phyloP scores from a whole-genome alignment of 2,888 invertebrate genomes.

The Tiphia femorata region DNA sequence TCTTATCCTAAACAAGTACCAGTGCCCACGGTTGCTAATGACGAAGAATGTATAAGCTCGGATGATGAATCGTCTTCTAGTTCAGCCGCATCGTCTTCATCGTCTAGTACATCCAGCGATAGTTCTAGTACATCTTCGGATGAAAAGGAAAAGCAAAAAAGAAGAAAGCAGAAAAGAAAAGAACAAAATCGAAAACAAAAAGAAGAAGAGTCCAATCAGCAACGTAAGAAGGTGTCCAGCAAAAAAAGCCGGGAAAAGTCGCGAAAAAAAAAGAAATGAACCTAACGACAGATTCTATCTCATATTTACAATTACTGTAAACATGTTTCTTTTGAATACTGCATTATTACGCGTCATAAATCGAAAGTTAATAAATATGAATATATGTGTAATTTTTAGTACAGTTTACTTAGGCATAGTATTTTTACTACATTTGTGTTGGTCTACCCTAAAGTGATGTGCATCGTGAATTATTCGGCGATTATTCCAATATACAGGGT shows the following conservation, averaged over 20 bases:
- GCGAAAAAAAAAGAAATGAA: slow-evolving; percentile 41
- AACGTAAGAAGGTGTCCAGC: slow-evolving; percentile 26
- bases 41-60: neutral
- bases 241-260: slow-evolving; percentile 21
- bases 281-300: too few relatives aligned
- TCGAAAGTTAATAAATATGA: neutral
- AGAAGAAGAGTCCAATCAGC: slow-evolving; percentile 31
- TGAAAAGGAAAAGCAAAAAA: slow-evolving; percentile 35
- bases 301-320: too few relatives aligned
- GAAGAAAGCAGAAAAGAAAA: slow-evolving; percentile 33
- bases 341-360: slow-evolving; percentile 6
- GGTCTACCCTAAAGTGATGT: too few relatives aligned
- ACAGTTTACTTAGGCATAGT: too few relatives aligned
- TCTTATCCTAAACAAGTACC: slow-evolving; percentile 74
- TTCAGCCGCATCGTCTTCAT: slow-evolving; percentile 27
- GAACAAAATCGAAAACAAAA: slow-evolving; percentile 18
- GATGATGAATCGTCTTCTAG: slow-evolving; percentile 4
- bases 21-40: slow-evolving; percentile 19
- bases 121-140: slow-evolving; percentile 38
- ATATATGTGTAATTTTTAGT: neutral
- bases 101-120: slow-evolving; percentile 32
- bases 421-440: too few relatives aligned
- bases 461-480: too few relatives aligned
- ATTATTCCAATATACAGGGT: too few relatives aligned
- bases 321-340: too few relatives aligned